phyloP scores from a whole-genome alignment of 2,888 invertebrate species.

The Mechanitis messenoides region DNA sequence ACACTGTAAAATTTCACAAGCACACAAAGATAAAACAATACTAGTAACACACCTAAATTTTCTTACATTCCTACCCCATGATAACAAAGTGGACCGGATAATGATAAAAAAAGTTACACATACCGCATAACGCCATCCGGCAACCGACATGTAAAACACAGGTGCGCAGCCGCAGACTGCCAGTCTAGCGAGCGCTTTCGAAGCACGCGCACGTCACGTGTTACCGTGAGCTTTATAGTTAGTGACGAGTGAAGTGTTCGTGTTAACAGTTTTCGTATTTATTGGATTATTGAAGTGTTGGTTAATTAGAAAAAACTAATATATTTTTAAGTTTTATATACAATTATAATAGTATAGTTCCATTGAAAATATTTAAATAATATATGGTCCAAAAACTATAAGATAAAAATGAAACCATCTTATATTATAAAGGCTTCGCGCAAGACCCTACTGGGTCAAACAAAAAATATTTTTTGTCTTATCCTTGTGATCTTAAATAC shows the following conservation, averaged over 20 bases:
- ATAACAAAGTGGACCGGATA: slow-evolving; percentile 20
- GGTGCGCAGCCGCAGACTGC: slow-evolving; percentile 49
- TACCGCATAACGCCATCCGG: slow-evolving; percentile 49
- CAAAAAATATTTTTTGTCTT: no score
- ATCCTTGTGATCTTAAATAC: no score
- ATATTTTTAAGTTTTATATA: background rate
- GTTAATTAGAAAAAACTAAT: background rate
- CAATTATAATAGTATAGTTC: no score
- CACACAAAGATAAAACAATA: slow-evolving; percentile 7
- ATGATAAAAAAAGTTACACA: slow-evolving; percentile 18
- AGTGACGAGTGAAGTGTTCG: no score
- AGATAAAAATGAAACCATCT: no score
- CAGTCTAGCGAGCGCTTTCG: slow-evolving; percentile 34
- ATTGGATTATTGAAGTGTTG: no score
- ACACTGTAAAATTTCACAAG: slow-evolving; percentile 3
- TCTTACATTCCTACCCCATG: slow-evolving; percentile 6
- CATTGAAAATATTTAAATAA: no score
- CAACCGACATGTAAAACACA: slow-evolving; percentile 50
- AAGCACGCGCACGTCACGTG: slow-evolving; percentile 16
- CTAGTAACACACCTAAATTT: background rate
- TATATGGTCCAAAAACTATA: no score
- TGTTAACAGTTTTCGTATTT: background rate
- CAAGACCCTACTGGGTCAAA: no score
- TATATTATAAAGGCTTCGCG: no score
- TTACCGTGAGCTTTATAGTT: background rate